Conservation (phyloP, 2,888 invertebrate species). For the Rhingia campestris region DNA sequence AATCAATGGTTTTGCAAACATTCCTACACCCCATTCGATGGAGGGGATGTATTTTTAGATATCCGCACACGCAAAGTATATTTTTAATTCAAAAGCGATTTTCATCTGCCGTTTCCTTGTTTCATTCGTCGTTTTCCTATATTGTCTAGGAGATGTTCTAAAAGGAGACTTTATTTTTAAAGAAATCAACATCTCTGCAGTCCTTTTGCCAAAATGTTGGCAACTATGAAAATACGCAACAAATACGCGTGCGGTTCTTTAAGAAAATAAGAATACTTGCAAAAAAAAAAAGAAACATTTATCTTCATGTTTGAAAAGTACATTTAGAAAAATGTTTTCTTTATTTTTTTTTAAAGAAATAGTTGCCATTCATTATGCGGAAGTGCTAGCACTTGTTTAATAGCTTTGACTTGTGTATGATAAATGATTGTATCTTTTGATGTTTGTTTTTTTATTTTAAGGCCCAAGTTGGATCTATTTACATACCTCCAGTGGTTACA, state of each 20-base stretch:
- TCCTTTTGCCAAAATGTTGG: constrained; percentile 55
- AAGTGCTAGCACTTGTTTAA: constrained; percentile 30
- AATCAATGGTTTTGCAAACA: constrained; percentile 37
- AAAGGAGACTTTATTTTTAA: background rate
- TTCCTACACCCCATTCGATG: background rate
- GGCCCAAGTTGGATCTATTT: constrained; percentile 84
- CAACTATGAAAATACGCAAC: constrained; percentile 37
- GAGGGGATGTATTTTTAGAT: constrained; percentile 57
- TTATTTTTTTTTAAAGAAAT: background rate
- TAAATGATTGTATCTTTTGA: background rate
- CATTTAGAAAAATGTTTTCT: too few relatives aligned
- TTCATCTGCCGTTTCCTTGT: constrained; percentile 40
- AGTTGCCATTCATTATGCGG: constrained; percentile 53
- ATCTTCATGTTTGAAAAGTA: background rate
- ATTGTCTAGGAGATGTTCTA: constrained; percentile 13
- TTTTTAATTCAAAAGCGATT: constrained; percentile 35
- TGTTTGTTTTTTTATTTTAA: constrained; percentile 59
- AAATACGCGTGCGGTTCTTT: constrained; percentile 35
- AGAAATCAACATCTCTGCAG: constrained; percentile 13
- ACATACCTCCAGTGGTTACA: constrained; percentile 84
- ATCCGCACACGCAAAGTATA: constrained; percentile 68
- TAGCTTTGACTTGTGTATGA: constrained; percentile 22
- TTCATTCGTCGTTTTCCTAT: constrained; percentile 2
- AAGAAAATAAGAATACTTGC: constrained; percentile 17
- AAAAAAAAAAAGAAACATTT: constrained; percentile 11